These are phyloP conservation scores for Ypsolopha sequella DNA, from an alignment of 2,888 invertebrate genomes.

Conservation along the genomic window DNA sequence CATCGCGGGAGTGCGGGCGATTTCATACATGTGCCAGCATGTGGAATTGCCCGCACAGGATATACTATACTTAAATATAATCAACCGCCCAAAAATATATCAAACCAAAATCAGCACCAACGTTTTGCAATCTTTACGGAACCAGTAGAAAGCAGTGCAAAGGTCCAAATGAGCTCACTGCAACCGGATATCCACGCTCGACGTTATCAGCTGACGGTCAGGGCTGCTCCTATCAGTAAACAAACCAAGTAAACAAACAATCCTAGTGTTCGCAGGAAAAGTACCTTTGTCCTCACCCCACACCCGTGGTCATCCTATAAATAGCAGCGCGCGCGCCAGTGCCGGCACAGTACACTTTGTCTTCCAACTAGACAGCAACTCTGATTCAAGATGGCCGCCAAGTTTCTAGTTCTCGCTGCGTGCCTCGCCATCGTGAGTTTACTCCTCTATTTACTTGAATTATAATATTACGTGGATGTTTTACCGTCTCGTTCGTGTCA, in stretches of 20 bases:
- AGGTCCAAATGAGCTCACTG: too few relatives aligned
- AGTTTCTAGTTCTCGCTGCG: constrained; percentile 30
- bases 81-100: too few relatives aligned
- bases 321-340: constrained; percentile 14
- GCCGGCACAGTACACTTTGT: constrained; percentile 22
- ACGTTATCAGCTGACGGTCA: too few relatives aligned
- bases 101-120: too few relatives aligned
- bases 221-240: background rate
- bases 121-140: too few relatives aligned
- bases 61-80: too few relatives aligned
- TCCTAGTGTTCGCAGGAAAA: background rate
- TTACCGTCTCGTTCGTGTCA: background rate
- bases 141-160: too few relatives aligned
- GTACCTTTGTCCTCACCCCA: background rate
- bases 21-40: too few relatives aligned
- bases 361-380: constrained; percentile 2
- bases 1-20: too few relatives aligned
- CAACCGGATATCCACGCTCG: too few relatives aligned
- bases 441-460: background rate
- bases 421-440: constrained; percentile 50
- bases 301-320: constrained; percentile 18
- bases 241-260: background rate
- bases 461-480: too few relatives aligned
- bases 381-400: constrained; percentile 31
- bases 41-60: too few relatives aligned